phyloP scores from a whole-genome alignment of 2,113 vertebrate genomes.

The Myodes glareolus region DNA sequence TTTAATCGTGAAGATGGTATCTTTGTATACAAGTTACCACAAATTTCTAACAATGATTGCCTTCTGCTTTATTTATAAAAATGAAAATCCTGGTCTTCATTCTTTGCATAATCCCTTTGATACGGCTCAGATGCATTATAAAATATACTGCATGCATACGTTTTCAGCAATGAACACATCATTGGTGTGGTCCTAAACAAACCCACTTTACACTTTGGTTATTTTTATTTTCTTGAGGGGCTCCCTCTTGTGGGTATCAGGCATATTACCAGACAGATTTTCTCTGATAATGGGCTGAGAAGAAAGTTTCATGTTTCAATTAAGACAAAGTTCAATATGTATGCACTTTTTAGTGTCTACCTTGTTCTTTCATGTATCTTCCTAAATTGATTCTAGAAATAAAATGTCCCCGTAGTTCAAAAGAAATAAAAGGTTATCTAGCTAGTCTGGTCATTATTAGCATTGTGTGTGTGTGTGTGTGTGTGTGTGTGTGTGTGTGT shows the following conservation, averaged over 20 bases:
- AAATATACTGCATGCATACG: not conserved
- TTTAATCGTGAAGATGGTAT: not conserved
- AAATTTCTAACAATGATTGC: not conserved
- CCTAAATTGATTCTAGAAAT: not conserved
- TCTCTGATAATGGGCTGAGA: not conserved
- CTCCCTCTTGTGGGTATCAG: slow-evolving; percentile 76
- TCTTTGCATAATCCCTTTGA: not conserved
- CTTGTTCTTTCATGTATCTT: not conserved
- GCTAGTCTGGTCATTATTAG: not conserved
- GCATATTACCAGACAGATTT: slow-evolving; percentile 60
- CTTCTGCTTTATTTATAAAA: slow-evolving; percentile 14
- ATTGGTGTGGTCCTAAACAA: not conserved
- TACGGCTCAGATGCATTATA: not conserved
- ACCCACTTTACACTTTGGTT: slow-evolving; percentile 18
- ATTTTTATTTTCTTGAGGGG: slow-evolving; percentile 47
- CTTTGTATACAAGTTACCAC: not conserved
- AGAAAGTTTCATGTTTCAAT: not conserved
- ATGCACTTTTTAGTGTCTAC: not conserved
- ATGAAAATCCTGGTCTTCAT: not conserved
- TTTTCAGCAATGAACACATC: not conserved
- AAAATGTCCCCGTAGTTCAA: not conserved
- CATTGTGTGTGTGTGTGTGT: not conserved
- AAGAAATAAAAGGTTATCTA: not conserved
- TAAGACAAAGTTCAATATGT: not conserved
- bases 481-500: not conserved